Evolutionary conservation across 2,797 vertebrate species (phyloP), one percentile per base, ranked within the genome.

Genomic region (Gallirallus australis): DNA sequence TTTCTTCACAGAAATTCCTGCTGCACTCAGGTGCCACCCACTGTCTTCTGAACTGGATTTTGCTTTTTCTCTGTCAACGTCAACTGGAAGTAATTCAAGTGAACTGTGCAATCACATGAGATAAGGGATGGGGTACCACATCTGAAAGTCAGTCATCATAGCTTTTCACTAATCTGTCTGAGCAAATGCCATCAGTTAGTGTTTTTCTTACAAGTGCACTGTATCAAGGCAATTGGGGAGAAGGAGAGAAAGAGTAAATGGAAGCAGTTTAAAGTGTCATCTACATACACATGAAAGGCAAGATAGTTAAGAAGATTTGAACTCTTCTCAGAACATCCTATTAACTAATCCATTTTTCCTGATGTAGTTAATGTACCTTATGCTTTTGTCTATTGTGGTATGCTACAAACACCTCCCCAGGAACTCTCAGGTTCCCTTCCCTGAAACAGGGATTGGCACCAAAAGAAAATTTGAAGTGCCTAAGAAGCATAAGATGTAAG

Each of bases 321-420:
- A 91, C 78, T 71, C 96, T 95, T 87, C 94, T 96, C 1, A 21
- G 69, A 94, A 96, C 69, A 94, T 93, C 42, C 69, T 76, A 53
- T 75, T 91, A 82, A 80, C n/a, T 60, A 87, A 91, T 85, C 95
- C 60, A 91, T 96, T 89, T 97, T 93, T 95, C 84, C 81, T 97
- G 82, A 97, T 95, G 94, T 94, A 97, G 88, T 87, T 94, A 91
- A 89, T 92, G 86, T 42, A 91, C 85, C 93, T 96, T 84, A 72
- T 94, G 88, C 69, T 97, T 97, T 92, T 95, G 82, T 97, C 96
- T 96, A 85, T 94, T 95, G 77, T 30, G 93, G 19, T 28, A 59
- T 61, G 42, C 82, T 93, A 92, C 78, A 94, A 83, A 54, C 52
- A 77, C 47, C 59, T 90, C 86, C 82, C 64, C 64, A 87, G 83